Conservation (phyloP, 2,113 vertebrate species). For the Tretioscincus oriximinensis region DNA sequence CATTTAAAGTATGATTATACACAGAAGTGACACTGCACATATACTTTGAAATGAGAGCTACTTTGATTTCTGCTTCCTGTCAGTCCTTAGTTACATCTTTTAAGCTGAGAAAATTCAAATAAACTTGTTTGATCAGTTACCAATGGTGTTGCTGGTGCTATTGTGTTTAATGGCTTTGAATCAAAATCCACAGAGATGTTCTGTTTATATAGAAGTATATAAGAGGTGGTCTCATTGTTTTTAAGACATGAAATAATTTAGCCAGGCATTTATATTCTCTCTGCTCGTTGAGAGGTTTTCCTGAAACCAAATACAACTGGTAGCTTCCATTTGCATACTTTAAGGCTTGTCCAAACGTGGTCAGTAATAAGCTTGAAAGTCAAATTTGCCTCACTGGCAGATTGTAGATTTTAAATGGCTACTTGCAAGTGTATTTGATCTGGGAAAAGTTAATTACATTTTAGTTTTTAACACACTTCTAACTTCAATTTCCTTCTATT, state of each 20-base stretch:
- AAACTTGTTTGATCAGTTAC: background rate
- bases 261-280: background rate
- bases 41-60: conserved; percentile 47
- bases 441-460: background rate
- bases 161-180: background rate
- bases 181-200: background rate
- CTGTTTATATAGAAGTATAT: background rate
- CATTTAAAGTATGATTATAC: conserved; percentile 56
- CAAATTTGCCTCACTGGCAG: too few relatives aligned
- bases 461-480: background rate
- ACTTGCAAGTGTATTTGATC: background rate
- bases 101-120: background rate
- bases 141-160: background rate
- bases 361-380: too few relatives aligned
- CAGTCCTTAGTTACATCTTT: background rate
- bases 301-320: background rate
- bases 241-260: background rate
- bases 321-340: background rate
- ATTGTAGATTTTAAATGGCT: too few relatives aligned
- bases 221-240: background rate
- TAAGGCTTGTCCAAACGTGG: too few relatives aligned
- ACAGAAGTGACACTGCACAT: conserved; percentile 55
- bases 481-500: background rate
- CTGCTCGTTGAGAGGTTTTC: background rate
- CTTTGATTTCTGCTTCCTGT: conserved; percentile 25